Conservation (phyloP, 2,888 invertebrate genomes). For the Hipparchia sbordonii region DNA sequence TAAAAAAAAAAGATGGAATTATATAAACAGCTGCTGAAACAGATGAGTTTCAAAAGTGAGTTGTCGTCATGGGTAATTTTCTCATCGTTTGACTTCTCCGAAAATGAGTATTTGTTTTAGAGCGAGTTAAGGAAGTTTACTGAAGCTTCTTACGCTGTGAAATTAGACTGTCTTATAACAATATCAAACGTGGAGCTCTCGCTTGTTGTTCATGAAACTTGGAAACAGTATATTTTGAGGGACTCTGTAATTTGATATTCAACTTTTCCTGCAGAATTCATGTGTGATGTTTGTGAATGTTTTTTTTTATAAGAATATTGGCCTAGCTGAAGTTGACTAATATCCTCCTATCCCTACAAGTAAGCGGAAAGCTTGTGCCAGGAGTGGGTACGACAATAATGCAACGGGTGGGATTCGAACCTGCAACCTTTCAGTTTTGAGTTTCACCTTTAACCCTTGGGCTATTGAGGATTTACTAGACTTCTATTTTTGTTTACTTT, state of each 20-base stretch:
- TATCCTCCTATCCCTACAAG: too few relatives aligned
- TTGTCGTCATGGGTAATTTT: background rate
- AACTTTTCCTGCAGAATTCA: background rate
- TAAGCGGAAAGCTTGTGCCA: too few relatives aligned
- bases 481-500: too few relatives aligned
- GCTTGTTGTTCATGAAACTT: background rate
- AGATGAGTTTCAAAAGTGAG: constrained; percentile 3
- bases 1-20: background rate
- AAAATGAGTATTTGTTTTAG: constrained; percentile 15
- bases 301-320: background rate
- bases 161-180: constrained; percentile 5
- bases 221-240: background rate
- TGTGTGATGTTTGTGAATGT: background rate
- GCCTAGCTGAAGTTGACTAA: too few relatives aligned
- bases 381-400: too few relatives aligned
- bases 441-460: background rate
- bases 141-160: background rate
- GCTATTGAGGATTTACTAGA: too few relatives aligned
- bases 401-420: too few relatives aligned
- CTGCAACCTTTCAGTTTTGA: too few relatives aligned
- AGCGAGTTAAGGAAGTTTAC: constrained; percentile 8
- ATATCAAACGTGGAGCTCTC: background rate
- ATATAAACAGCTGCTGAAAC: background rate
- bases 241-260: background rate
- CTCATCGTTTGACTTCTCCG: constrained; percentile 6